Evolutionary conservation across 2,797 vertebrate genomes (phyloP).

Genomic region (Champsocephalus gunnari): DNA sequence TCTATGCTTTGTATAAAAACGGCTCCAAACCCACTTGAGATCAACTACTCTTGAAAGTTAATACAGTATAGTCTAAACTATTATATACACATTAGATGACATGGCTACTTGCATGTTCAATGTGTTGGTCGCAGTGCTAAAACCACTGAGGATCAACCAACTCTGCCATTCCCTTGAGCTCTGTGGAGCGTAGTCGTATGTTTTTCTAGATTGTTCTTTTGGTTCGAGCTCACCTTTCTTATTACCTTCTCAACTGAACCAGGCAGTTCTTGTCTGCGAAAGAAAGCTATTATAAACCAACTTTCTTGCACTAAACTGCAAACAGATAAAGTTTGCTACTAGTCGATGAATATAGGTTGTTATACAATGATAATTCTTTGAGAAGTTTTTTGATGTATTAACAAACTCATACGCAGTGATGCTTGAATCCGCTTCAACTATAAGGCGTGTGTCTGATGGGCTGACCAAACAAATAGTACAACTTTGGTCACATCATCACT

Average conservation of each 20-base stretch:
- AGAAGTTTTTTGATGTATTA: conserved; percentile 3
- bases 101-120: background rate
- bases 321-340: background rate
- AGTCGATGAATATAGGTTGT: background rate
- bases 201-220: background rate
- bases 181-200: background rate
- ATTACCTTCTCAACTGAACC: too few species aligned
- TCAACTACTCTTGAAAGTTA: too few species aligned
- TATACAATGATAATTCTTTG: background rate
- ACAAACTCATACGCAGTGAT: background rate
- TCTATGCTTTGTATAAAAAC: background rate
- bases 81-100: accelerated
- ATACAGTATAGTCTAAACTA: background rate
- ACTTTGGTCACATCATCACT: conserved; percentile 11
- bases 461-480: conserved; percentile 16
- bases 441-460: conserved; percentile 1
- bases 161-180: background rate
- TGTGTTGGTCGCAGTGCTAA: too few species aligned
- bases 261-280: too few species aligned
- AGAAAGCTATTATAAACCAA: background rate
- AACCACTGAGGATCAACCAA: background rate
- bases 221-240: too few species aligned
- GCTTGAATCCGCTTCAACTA: background rate
- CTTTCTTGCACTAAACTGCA: background rate
- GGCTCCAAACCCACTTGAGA: background rate